These are phyloP conservation scores for Pygocentrus nattereri DNA, from an alignment of 2,797 vertebrate species.

Conservation along the genomic window DNA sequence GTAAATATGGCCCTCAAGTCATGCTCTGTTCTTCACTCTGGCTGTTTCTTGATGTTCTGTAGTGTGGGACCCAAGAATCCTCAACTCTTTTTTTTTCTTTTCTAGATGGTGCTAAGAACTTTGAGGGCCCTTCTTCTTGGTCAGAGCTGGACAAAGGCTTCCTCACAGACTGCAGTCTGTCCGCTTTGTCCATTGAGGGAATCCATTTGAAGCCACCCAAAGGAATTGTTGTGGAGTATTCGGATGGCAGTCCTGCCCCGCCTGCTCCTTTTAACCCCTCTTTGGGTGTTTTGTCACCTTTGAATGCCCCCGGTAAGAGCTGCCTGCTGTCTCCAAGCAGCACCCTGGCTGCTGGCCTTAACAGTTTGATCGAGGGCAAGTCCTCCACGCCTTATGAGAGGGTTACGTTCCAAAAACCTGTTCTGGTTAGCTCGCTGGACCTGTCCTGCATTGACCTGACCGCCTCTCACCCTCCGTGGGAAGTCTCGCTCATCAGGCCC, in stretches of 20 bases:
- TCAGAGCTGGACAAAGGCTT: slow-evolving; percentile 74
- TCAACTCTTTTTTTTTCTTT: background rate
- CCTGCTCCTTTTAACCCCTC: slow-evolving; percentile 54
- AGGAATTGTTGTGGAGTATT: slow-evolving; percentile 59
- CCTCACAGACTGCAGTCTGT: slow-evolving; percentile 67
- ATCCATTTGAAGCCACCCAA: slow-evolving; percentile 53
- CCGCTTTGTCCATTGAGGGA: slow-evolving; percentile 64
- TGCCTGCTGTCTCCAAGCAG: slow-evolving; percentile 51
- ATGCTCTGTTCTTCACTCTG: background rate
- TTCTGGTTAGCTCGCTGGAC: slow-evolving; percentile 62
- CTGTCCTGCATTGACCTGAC: slow-evolving; percentile 63
- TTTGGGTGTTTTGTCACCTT: slow-evolving; percentile 59
- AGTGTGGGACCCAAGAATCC: background rate
- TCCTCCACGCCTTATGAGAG: slow-evolving; percentile 80
- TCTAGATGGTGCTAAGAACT: slow-evolving; percentile 66
- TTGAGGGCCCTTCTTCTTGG: slow-evolving; percentile 66
- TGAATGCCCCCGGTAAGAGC: slow-evolving; percentile 39
- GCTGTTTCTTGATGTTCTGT: background rate
- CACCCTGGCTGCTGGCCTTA: background rate
- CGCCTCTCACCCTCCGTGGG: slow-evolving; percentile 74
- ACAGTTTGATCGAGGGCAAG: slow-evolving; percentile 61
- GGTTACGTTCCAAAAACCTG: slow-evolving; percentile 56
- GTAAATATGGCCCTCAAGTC: slow-evolving; percentile 21
- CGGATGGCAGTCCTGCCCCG: slow-evolving; percentile 47
- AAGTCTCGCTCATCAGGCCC: slow-evolving; percentile 80